phyloP scores from a whole-genome alignment of 1,140 invertebrate genomes.

The Colletes latitarsis region DNA sequence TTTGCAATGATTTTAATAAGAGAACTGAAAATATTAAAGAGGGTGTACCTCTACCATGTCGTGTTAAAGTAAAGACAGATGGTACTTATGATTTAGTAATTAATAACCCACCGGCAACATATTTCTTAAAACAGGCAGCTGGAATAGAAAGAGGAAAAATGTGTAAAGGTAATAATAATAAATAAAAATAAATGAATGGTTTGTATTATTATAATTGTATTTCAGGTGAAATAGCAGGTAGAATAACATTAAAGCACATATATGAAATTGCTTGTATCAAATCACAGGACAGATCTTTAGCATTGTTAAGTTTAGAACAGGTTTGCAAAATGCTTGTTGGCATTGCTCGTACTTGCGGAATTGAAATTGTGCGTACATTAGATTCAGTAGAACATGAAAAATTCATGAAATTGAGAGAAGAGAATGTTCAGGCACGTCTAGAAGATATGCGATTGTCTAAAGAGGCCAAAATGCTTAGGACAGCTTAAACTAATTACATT shows the following conservation, averaged over 20 bases:
- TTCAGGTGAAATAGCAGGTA: slow-evolving; percentile 92
- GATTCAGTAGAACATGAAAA: slow-evolving; percentile 91
- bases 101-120: slow-evolving; percentile 91
- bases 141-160: slow-evolving; percentile 87
- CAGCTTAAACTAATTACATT: slow-evolving; percentile 76
- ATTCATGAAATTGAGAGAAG: slow-evolving; percentile 91
- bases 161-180: slow-evolving; percentile 29
- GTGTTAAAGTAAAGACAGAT: slow-evolving; percentile 93
- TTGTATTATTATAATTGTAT: slow-evolving; percentile 42
- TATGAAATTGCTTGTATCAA: slow-evolving; percentile 99
- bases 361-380: slow-evolving; percentile 92
- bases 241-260: slow-evolving; percentile 96
- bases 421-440: slow-evolving; percentile 88
- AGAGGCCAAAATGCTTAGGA: slow-evolving; percentile 96
- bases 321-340: slow-evolving; percentile 91
- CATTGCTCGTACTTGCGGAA: slow-evolving; percentile 89
- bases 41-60: slow-evolving; percentile 94
- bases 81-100: slow-evolving; percentile 92
- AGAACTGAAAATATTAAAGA: slow-evolving; percentile 95
- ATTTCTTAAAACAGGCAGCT: slow-evolving; percentile 96
- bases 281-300: slow-evolving; percentile 89
- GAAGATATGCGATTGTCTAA: slow-evolving; percentile 91
- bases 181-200: neutral
- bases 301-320: slow-evolving; percentile 85
- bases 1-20: slow-evolving; percentile 99